Evolutionary conservation across 1,140 invertebrate species (phyloP).

Genomic region (Calosoma granatense): DNA sequence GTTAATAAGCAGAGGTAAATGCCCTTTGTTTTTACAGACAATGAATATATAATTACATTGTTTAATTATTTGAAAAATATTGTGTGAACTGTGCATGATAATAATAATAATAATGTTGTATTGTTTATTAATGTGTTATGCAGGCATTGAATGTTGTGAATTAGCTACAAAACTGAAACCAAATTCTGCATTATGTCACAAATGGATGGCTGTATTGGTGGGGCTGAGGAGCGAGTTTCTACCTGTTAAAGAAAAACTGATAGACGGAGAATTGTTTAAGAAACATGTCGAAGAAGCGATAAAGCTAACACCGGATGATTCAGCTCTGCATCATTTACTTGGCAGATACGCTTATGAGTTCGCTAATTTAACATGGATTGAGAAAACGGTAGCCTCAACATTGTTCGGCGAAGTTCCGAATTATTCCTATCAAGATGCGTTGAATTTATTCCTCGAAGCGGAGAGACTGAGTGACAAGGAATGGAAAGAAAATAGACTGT

Average conservation of each 20-base stretch:
- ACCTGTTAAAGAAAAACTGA: conserved; percentile 56
- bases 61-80: too few species aligned
- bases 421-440: conserved; percentile 54
- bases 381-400: conserved; percentile 59
- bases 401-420: conserved; percentile 56
- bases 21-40: too few species aligned
- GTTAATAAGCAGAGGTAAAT: conserved; percentile 45
- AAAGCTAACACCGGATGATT: conserved; percentile 52
- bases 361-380: conserved; percentile 57
- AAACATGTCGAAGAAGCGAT: conserved; percentile 62
- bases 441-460: conserved; percentile 52
- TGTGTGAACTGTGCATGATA: too few species aligned
- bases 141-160: conserved; percentile 50
- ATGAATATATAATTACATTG: too few species aligned
- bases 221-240: conserved; percentile 38
- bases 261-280: conserved; percentile 57
- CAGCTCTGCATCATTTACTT: conserved; percentile 55
- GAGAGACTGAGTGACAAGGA: conserved; percentile 46
- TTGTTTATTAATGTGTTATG: conserved; percentile 12
- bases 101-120: too few species aligned
- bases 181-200: conserved; percentile 53
- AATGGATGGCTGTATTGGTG: conserved; percentile 69
- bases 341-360: conserved; percentile 60
- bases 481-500: conserved; percentile 62
- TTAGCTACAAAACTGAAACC: conserved; percentile 44